A percentile compares a stretch with the other conserved stretches of the same genome.
Evolutionary conservation across 2,797 vertebrate species (phyloP).

Genomic region (Tapera naevia): DNA sequence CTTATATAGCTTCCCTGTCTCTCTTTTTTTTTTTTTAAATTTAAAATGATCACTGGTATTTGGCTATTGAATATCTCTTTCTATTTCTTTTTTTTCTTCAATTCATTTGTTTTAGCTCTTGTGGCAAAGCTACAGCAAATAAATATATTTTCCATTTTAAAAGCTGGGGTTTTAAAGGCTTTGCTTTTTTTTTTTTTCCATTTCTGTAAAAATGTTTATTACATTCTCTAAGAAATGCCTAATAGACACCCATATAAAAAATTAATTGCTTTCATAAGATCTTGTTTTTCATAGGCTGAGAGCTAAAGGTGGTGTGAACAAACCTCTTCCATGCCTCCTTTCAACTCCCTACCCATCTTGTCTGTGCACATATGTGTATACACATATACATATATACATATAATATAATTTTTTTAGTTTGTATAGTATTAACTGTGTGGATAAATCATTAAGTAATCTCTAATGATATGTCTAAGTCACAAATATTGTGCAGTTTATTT

Average conservation of each 20-base stretch:
- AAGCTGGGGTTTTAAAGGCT: neutral
- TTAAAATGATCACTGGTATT: neutral
- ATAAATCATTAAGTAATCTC: neutral
- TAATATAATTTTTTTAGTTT: neutral
- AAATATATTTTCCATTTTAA: neutral
- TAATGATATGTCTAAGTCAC: neutral
- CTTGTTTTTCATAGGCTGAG: neutral
- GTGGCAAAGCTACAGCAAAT: neutral
- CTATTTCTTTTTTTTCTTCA: neutral
- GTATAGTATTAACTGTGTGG: neutral
- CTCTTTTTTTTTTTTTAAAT: neutral
- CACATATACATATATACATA: too few relatives aligned
- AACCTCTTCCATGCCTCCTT: neutral
- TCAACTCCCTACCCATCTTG: neutral
- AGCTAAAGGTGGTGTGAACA: neutral
- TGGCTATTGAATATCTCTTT: neutral
- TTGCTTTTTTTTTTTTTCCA: neutral
- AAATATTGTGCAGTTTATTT: neutral
- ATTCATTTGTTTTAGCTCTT: neutral
- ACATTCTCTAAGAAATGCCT: neutral
- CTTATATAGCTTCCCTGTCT: too few relatives aligned
- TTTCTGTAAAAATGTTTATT: neutral
- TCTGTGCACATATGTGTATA: accelerated
- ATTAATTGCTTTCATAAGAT: neutral
- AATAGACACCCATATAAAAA: neutral